Conservation (phyloP, 1,140 invertebrate species). For the Carcinoscorpius rotundicauda region DNA sequence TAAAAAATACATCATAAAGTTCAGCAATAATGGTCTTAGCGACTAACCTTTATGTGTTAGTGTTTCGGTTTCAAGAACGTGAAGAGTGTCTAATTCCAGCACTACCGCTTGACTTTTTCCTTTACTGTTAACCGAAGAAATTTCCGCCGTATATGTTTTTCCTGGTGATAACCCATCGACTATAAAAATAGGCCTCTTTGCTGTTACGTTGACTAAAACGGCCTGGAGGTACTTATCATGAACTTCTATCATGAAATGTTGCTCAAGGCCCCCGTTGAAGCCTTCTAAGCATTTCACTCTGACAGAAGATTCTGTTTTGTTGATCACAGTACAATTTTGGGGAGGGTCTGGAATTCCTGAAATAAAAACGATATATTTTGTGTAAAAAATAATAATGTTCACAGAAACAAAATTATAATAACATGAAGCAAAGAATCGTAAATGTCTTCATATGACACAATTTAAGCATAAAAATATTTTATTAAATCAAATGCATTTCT, state of each 20-base stretch:
- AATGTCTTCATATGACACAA: too few relatives aligned
- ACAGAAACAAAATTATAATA: too few relatives aligned
- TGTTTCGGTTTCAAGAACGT: constrained; percentile 16
- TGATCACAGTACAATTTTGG: constrained; percentile 69
- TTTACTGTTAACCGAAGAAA: constrained; percentile 55
- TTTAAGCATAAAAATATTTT: too few relatives aligned
- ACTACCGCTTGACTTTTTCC: constrained; percentile 47
- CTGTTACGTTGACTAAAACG: constrained; percentile 16
- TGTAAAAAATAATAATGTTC: too few relatives aligned
- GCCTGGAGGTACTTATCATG: constrained; percentile 40
- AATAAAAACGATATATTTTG: not conserved
- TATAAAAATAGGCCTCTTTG: constrained; percentile 16
- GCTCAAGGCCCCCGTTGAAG: constrained; percentile 70
- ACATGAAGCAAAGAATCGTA: too few relatives aligned
- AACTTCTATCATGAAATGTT: constrained; percentile 66
- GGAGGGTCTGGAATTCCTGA: constrained; percentile 63
- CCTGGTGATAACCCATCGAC: constrained; percentile 15
- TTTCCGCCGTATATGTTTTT: constrained; percentile 33
- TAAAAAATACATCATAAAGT: too few relatives aligned
- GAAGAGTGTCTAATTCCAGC: constrained; percentile 12
- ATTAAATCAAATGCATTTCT: too few relatives aligned
- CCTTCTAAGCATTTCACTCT: constrained; percentile 62
- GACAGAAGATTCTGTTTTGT: constrained; percentile 66
- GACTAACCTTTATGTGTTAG: constrained; percentile 20
- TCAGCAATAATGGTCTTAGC: too few relatives aligned